Evolutionary conservation across 2,113 vertebrate species (phyloP).

Genomic region (Columba janthina): DNA sequence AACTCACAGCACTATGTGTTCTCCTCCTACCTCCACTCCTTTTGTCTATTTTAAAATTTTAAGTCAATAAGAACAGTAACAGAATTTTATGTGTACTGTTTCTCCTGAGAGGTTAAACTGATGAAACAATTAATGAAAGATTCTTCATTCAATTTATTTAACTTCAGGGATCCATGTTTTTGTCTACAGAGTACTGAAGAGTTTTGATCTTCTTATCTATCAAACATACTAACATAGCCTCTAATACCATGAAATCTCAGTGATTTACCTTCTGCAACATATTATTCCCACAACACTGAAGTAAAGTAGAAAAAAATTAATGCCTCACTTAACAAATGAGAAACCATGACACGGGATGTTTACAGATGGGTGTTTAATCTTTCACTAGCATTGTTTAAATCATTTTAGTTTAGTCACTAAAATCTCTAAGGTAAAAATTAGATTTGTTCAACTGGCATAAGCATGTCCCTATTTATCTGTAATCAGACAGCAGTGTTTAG

Average conservation of each 20-base stretch:
- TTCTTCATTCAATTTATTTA: not conserved
- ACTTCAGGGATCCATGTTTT: not conserved
- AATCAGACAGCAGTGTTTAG: not conserved
- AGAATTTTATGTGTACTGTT: not conserved
- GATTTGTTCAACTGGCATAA: not conserved
- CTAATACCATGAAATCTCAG: not conserved
- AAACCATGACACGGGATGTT: not conserved
- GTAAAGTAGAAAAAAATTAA: not conserved
- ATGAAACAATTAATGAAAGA: not conserved
- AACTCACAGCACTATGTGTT: not conserved
- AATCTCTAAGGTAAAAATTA: not conserved
- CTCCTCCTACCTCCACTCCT: not conserved
- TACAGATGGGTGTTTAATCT: not conserved
- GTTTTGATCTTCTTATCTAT: not conserved
- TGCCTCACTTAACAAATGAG: not conserved
- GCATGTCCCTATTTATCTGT: not conserved
- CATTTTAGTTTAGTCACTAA: not conserved
- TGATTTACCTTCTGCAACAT: not conserved
- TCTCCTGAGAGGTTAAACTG: not conserved
- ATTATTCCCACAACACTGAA: not conserved
- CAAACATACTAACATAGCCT: not conserved
- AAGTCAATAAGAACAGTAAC: not conserved
- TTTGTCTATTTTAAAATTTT: not conserved
- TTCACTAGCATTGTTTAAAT: not conserved
- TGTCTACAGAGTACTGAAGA: not conserved